Conservation (phyloP, 2,113 vertebrate species). For the Holacanthus passer region DNA sequence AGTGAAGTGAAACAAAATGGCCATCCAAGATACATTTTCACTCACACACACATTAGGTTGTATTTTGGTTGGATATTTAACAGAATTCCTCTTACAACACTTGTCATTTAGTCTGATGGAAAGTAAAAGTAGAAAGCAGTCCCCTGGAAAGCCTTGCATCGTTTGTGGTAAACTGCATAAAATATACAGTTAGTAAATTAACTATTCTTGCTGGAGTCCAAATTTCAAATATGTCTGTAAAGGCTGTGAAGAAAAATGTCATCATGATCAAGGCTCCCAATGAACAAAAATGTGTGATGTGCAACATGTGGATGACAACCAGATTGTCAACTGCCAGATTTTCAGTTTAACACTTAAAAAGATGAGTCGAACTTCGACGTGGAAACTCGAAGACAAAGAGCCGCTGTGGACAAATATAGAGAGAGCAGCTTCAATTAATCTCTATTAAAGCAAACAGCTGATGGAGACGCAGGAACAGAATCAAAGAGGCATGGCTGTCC, state of each 20-base stretch:
- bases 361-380: background rate
- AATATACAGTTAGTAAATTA: too few relatives aligned
- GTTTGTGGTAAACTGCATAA: too few relatives aligned
- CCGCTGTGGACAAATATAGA: background rate
- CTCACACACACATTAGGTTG: too few relatives aligned
- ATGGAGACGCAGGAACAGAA: background rate
- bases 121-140: too few relatives aligned
- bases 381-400: background rate
- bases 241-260: background rate
- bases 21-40: too few relatives aligned
- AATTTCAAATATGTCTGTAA: too few relatives aligned
- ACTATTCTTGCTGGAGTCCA: too few relatives aligned
- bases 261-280: background rate
- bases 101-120: too few relatives aligned
- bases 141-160: too few relatives aligned
- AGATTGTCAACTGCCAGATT: background rate
- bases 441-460: conserved; percentile 3
- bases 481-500: background rate
- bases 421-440: conserved; percentile 11
- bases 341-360: background rate
- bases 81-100: too few relatives aligned
- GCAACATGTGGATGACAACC: background rate
- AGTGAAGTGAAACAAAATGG: too few relatives aligned
- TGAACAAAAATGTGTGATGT: background rate
- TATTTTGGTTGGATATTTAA: too few relatives aligned